A percentile compares a stretch with the other conserved stretches of the same genome.
Evolutionary conservation across 2,797 vertebrate genomes (phyloP).

Genomic region (Bryconaethiops microstoma): DNA sequence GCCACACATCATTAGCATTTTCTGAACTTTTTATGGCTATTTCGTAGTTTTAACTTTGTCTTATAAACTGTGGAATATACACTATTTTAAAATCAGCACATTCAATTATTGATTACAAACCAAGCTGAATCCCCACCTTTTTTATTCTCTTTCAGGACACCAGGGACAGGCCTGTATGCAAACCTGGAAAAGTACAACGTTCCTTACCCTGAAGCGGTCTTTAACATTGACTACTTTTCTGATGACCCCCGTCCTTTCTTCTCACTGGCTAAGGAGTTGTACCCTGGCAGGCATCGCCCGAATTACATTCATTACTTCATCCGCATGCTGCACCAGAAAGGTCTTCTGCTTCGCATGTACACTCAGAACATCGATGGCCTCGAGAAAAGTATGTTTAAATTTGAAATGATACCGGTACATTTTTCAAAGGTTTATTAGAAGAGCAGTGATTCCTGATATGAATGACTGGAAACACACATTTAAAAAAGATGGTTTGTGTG

Average conservation of each 20-base stretch:
- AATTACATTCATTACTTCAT: constrained; percentile 77
- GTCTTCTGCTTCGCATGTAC: constrained; percentile 81
- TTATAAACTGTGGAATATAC: too few relatives aligned
- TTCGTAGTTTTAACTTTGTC: too few relatives aligned
- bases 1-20: too few relatives aligned
- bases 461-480: too few relatives aligned
- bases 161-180: constrained; percentile 80
- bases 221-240: constrained; percentile 81
- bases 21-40: not conserved
- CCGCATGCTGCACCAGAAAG: constrained; percentile 81
- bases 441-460: not conserved
- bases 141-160: constrained; percentile 65
- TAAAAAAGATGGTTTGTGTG: too few relatives aligned
- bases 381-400: constrained; percentile 74
- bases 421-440: not conserved
- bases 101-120: not conserved
- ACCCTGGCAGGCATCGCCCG: constrained; percentile 77
- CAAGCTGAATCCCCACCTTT: not conserved
- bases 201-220: constrained; percentile 81
- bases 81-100: too few relatives aligned
- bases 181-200: constrained; percentile 80
- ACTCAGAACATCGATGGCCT: constrained; percentile 86
- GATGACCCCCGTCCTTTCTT: constrained; percentile 80
- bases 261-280: constrained; percentile 78
- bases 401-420: too few relatives aligned